phyloP scores from a whole-genome alignment of 2,797 vertebrate genomes.

The Kryptolebias ocellatus region DNA sequence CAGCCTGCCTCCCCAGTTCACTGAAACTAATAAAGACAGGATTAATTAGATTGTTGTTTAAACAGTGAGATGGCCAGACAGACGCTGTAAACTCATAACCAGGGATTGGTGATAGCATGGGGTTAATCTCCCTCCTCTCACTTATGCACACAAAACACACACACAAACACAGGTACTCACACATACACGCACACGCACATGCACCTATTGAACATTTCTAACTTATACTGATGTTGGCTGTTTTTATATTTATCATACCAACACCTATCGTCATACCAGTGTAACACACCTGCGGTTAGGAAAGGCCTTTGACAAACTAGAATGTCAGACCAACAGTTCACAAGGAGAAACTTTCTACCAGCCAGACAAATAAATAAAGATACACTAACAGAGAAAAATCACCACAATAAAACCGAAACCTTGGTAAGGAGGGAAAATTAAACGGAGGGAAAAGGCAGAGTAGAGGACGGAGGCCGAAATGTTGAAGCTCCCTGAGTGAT shows the following conservation, averaged over 20 bases:
- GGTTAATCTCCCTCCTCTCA: constrained; percentile 90
- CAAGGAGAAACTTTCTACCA: constrained; percentile 11
- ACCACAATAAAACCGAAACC: constrained; percentile 43
- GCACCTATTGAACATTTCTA: constrained; percentile 38
- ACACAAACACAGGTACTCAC: constrained; percentile 39
- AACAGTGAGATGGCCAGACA: constrained; percentile 91
- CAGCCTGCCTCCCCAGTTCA: constrained; percentile 85
- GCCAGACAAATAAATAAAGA: constrained; percentile 16
- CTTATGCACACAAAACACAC: constrained; percentile 79
- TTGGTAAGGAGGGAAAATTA: constrained; percentile 34
- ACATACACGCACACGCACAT: constrained; percentile 45
- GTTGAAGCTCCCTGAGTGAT: constrained; percentile 78
- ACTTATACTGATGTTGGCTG: constrained; percentile 44
- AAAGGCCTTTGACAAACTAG: constrained; percentile 10
- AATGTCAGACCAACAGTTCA: constrained; percentile 19
- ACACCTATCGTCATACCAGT: constrained; percentile 2
- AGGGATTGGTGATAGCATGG: constrained; percentile 91
- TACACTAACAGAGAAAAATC: constrained; percentile 19
- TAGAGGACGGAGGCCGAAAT: constrained; percentile 60
- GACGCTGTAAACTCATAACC: constrained; percentile 94
- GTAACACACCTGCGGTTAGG: constrained; percentile 18
- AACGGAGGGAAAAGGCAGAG: constrained; percentile 38
- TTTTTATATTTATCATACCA: constrained; percentile 30
- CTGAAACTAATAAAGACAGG: constrained; percentile 94
- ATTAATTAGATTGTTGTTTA: constrained; percentile 97